Evolutionary conservation across 2,888 invertebrate genomes (phyloP).

Genomic region (Nemapogon koenigi): DNA sequence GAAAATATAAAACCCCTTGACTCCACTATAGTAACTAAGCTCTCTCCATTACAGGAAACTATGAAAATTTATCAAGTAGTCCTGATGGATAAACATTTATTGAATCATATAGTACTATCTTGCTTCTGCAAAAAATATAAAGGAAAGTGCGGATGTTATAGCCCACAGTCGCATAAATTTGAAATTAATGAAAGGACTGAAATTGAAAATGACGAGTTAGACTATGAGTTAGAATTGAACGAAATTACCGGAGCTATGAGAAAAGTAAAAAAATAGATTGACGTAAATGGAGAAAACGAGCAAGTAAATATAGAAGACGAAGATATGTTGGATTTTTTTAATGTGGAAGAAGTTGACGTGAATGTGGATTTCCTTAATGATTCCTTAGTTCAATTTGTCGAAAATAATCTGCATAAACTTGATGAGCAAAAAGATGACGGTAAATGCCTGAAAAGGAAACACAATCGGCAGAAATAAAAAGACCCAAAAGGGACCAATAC

Average conservation of each 20-base stretch:
- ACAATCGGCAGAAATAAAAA: neutral
- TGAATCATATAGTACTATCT: constrained; percentile 3
- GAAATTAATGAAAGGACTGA: constrained; percentile 6
- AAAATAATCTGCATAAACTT: neutral
- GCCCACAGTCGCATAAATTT: constrained; percentile 10
- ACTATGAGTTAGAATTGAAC: constrained; percentile 8
- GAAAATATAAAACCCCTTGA: constrained; percentile 8
- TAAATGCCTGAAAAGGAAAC: neutral
- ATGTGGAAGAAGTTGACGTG: neutral
- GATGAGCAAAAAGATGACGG: neutral
- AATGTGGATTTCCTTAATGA: neutral
- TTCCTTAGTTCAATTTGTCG: neutral
- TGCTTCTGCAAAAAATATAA: constrained; percentile 10
- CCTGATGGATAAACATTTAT: neutral
- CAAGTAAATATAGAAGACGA: neutral
- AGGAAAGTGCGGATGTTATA: constrained; percentile 9
- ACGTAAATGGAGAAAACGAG: neutral
- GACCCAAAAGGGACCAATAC: neutral
- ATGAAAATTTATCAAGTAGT: constrained; percentile 10
- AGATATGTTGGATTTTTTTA: neutral
- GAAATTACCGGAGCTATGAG: constrained; percentile 6
- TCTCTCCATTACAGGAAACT: constrained; percentile 5
- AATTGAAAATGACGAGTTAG: constrained; percentile 2
- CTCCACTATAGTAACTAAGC: constrained; percentile 1
- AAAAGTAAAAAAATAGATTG: constrained; percentile 3